A percentile compares a stretch with the other conserved stretches of the same genome.
Evolutionary conservation across 2,113 vertebrate species (phyloP).

Genomic region (Pseudolaguvia tuberculata): DNA sequence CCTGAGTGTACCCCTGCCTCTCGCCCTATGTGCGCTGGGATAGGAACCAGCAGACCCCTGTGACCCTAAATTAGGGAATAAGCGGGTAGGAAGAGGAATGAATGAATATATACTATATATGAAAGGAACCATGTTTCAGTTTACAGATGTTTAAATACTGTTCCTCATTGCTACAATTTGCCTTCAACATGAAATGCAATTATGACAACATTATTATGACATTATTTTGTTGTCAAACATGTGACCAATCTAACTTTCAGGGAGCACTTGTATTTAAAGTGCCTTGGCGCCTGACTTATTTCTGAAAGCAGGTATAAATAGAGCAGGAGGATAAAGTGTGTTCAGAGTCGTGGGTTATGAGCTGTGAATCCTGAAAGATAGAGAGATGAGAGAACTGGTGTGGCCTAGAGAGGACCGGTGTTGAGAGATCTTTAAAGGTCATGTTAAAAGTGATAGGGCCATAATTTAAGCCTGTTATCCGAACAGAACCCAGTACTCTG

Average conservation of each 20-base stretch:
- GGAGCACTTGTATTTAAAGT: constrained; percentile 28
- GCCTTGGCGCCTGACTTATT: constrained; percentile 48
- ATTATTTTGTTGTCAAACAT: neutral
- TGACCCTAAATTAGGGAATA: too few species aligned
- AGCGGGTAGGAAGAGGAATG: too few species aligned
- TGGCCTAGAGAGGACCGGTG: constrained; percentile 45
- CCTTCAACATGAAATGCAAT: neutral
- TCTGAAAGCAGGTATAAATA: constrained; percentile 49
- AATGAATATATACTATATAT: too few species aligned
- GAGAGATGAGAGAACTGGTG: constrained; percentile 49
- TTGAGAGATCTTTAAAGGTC: constrained; percentile 52
- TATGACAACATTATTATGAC: neutral
- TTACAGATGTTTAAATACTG: neutral
- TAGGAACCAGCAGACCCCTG: too few species aligned
- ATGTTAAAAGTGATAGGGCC: constrained; percentile 47
- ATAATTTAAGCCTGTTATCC: constrained; percentile 44
- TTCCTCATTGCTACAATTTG: neutral
- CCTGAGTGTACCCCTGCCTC: too few species aligned
- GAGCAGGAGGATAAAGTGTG: constrained; percentile 49
- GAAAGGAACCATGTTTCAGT: neutral
- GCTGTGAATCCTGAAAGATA: constrained; percentile 48
- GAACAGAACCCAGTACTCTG: constrained; percentile 17
- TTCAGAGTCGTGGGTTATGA: constrained; percentile 38
- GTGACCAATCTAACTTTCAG: neutral
- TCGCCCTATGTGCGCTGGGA: too few species aligned